phyloP scores from a whole-genome alignment of 1,140 invertebrate genomes.

The Branchinecta lynchi region DNA sequence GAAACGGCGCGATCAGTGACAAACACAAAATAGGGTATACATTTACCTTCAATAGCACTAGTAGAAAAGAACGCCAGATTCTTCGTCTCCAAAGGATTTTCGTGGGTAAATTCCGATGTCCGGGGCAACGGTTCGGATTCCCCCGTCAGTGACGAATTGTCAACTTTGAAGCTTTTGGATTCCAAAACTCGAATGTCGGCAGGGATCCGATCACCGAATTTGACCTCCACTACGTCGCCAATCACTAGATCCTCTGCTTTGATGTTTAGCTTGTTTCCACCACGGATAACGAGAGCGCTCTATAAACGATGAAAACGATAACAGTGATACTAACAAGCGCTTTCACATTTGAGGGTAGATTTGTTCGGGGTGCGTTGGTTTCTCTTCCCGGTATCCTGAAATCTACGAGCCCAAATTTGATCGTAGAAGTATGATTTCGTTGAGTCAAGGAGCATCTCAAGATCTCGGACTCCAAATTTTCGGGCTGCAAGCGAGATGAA shows the following conservation, averaged over 20 bases:
- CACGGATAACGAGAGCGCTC: conserved; percentile 41
- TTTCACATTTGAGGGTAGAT: no score
- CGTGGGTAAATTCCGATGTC: conserved; percentile 28
- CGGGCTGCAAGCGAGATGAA: no score
- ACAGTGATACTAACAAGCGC: neutral
- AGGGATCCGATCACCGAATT: conserved; percentile 36
- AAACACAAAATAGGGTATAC: no score
- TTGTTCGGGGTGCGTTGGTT: no score
- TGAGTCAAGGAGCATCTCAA: no score
- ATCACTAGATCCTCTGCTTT: conserved; percentile 36
- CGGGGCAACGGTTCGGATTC: conserved; percentile 17
- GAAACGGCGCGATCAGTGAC: no score
- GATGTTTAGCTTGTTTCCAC: conserved; percentile 43
- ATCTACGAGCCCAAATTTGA: no score
- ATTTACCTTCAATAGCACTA: conserved; percentile 32
- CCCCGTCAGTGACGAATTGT: conserved; percentile 21
- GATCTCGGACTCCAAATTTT: no score
- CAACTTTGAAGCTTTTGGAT: conserved; percentile 22
- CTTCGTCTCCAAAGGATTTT: conserved; percentile 35
- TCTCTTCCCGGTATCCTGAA: no score
- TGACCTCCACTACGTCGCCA: conserved; percentile 37
- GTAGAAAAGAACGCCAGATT: conserved; percentile 37
- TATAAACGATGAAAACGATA: neutral
- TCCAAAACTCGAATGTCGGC: conserved; percentile 34
- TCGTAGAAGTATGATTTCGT: no score